Conservation (phyloP, 2,113 vertebrate species). For the Coracopsis vasa region DNA sequence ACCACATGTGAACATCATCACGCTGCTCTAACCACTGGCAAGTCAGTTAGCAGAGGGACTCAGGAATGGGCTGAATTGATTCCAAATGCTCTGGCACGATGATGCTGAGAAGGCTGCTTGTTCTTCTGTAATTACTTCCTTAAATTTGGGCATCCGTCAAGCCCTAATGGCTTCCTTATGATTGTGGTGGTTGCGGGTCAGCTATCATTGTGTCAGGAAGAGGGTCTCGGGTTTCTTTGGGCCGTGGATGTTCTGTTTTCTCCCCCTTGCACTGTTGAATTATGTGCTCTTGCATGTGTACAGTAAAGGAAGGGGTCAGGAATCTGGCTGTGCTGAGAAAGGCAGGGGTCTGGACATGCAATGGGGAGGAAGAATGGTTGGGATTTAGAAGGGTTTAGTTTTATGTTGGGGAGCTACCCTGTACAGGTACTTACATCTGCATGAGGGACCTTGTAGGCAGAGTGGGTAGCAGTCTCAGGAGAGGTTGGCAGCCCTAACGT, state of each 20-base stretch:
- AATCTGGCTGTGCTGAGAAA: not conserved
- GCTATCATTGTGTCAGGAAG: not conserved
- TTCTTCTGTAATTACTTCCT: slow-evolving; percentile 66
- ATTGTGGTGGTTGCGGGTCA: not conserved
- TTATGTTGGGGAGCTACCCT: not conserved
- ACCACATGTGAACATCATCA: slow-evolving; percentile 54
- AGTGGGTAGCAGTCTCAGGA: not conserved
- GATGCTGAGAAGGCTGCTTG: slow-evolving; percentile 47
- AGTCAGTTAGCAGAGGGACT: not conserved
- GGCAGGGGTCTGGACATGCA: not conserved
- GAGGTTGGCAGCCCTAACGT: not conserved
- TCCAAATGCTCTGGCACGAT: slow-evolving; percentile 57
- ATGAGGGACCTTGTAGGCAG: not conserved
- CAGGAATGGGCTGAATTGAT: slow-evolving; percentile 19
- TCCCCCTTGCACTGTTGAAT: not conserved
- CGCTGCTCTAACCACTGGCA: slow-evolving; percentile 7
- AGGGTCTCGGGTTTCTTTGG: not conserved
- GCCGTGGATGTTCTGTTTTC: not conserved
- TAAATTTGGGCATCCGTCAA: slow-evolving; percentile 53
- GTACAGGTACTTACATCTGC: not conserved
- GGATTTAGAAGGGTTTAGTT: not conserved
- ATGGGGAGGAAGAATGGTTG: not conserved
- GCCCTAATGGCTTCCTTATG: slow-evolving; percentile 55
- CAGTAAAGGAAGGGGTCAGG: not conserved
- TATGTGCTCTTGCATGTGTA: rapidly evolving